These are phyloP conservation scores for Tryphoninae sp. DNA, from an alignment of 2,888 invertebrate species.

Conservation along the genomic window DNA sequence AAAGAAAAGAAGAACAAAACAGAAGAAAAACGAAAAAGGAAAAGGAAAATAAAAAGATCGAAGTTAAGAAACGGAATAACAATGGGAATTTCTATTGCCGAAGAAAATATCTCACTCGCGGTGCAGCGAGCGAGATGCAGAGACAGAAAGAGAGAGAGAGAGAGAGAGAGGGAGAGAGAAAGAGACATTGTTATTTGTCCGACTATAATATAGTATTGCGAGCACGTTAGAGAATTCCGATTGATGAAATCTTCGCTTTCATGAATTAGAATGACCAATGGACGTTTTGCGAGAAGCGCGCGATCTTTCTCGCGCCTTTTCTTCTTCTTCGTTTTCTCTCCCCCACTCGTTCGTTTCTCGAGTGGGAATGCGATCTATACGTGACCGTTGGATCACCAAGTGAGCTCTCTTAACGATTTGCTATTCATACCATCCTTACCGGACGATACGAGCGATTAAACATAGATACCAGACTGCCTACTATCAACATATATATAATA, in stretches of 20 bases:
- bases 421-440: conserved; percentile 60
- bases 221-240: conserved; percentile 63
- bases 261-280: conserved; percentile 65
- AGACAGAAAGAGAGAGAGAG: neutral
- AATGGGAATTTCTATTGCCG: conserved; percentile 48
- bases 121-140: conserved; percentile 18
- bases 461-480: conserved; percentile 38
- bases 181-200: conserved; percentile 29
- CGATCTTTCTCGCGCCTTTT: conserved; percentile 24
- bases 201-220: conserved; percentile 56
- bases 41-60: conserved; percentile 35
- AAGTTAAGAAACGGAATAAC: conserved; percentile 36
- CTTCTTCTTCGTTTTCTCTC: conserved; percentile 6
- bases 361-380: conserved; percentile 62
- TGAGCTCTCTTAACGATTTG: conserved; percentile 58
- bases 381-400: conserved; percentile 57
- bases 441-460: conserved; percentile 57
- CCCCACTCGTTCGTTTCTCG: conserved; percentile 1
- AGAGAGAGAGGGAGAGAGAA: conserved; percentile 9
- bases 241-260: conserved; percentile 62
- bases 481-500: conserved; percentile 1
- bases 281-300: conserved; percentile 13
- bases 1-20: conserved; percentile 13
- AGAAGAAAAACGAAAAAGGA: conserved; percentile 5
- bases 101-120: conserved; percentile 24